Base-by-base conservation (phyloP, 2,113 vertebrate species). In the Oryzias woworae region DNA sequence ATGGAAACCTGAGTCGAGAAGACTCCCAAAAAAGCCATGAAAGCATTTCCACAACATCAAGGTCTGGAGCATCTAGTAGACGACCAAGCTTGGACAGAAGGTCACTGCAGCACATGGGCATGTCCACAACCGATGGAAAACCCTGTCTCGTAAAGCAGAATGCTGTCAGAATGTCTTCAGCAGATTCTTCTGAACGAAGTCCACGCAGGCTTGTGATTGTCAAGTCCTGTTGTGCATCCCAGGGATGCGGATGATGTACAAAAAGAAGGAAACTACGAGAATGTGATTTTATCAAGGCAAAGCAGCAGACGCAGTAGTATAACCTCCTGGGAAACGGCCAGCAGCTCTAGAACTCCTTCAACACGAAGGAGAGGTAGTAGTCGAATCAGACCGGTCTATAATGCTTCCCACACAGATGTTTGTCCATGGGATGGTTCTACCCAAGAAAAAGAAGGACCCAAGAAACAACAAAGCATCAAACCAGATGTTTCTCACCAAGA, bases 71-170 rank as follows among this genome's bases (percentile, higher is more conserved):
- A 52, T 79, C 79, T 14, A 75, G 74, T 60, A 78, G 81, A 67
- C 81, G 64, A 58, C 73, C 80, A 52, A 86, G 79, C 59, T 51
- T 71, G 23, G 83, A 82, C 44, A 90, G 66, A 46, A 89, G 64
- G 60, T 42, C 70, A 7, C 61, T 86, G 14, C 84, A 81, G 31
- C 89, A 79, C 75, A 89, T 81, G 76, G 88, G 86, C 49, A 69
- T 88, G 72, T 87, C 87, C 3, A 73, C 80, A 44, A 7, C 51
- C 23, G 85, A 90, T 1, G 80, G 71, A 13, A 91, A 91, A 78
- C 90, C 90, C 18, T 85, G 70, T 31, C 90, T 92, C 17, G 85
- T 92, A 2, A 92, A 93, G 71, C 92, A 93, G 65, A 78, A 77
- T 46, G 89, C 91, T 62, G 61, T 92, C 18, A 78, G 88, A 67